phyloP scores from a whole-genome alignment of 2,797 vertebrate species.

The Falco columbarius region DNA sequence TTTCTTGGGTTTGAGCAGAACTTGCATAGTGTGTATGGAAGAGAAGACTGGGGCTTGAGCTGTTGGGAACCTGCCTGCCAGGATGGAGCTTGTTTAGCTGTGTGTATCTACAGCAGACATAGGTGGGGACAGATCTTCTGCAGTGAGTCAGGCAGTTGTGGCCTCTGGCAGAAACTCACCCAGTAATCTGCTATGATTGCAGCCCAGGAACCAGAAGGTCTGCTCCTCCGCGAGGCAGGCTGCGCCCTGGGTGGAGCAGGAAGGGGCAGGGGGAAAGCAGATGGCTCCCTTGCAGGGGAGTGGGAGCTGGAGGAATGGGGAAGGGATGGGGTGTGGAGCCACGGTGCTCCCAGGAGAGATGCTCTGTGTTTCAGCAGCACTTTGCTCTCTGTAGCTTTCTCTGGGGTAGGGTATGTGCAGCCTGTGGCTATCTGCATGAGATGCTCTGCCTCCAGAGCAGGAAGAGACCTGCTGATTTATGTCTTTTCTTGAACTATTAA shows the following conservation, averaged over 20 bases:
- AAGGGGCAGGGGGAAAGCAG: slow-evolving; percentile 16
- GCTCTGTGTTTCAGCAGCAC: not conserved
- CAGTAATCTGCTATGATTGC: slow-evolving; percentile 22
- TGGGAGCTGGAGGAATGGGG: slow-evolving; percentile 51
- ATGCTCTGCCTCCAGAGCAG: not conserved
- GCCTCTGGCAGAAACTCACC: slow-evolving; percentile 58
- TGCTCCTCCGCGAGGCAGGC: not conserved
- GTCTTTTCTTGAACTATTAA: not conserved
- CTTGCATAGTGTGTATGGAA: not conserved
- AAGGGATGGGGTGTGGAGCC: slow-evolving; percentile 9
- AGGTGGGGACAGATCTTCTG: slow-evolving; percentile 57
- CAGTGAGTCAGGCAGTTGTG: slow-evolving; percentile 52
- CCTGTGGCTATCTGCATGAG: not conserved
- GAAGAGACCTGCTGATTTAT: accelerated
- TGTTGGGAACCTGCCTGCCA: not conserved
- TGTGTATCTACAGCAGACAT: slow-evolving; percentile 30
- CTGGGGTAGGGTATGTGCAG: not conserved
- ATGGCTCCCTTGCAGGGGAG: not conserved
- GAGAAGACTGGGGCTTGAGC: not conserved
- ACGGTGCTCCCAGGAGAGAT: not conserved
- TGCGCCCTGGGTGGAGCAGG: slow-evolving; percentile 61
- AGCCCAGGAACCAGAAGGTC: slow-evolving; percentile 50
- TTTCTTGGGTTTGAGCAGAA: not conserved
- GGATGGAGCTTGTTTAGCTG: not conserved
- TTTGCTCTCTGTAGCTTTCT: not conserved